Evolutionary conservation across 2,113 vertebrate genomes (phyloP).

Genomic region (Tachysurus vachellii): DNA sequence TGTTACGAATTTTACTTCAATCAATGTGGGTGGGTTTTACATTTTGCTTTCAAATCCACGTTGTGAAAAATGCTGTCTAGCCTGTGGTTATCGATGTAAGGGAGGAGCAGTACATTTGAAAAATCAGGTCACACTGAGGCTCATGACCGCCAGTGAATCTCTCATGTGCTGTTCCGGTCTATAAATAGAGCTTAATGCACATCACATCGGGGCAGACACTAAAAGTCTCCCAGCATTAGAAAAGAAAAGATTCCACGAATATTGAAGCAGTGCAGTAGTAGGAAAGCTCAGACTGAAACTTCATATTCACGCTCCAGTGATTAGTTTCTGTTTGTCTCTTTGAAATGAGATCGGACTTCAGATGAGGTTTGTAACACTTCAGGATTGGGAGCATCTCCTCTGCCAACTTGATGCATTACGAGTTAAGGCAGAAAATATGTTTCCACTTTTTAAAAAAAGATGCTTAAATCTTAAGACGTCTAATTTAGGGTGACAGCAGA

Average conservation of each 20-base stretch:
- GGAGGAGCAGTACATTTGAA: constrained; percentile 34
- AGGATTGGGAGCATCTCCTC: constrained; percentile 13
- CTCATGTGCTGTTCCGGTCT: constrained; percentile 50
- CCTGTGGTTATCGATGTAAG: constrained; percentile 46
- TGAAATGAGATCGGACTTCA: background rate
- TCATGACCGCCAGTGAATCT: constrained; percentile 46
- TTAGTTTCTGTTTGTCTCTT: constrained; percentile 6
- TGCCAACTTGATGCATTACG: constrained; percentile 13
- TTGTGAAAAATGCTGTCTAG: constrained; percentile 24
- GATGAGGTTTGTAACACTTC: background rate
- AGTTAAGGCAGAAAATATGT: constrained; percentile 32
- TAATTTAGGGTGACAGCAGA: constrained; percentile 51
- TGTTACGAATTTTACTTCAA: background rate
- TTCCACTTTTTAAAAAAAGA: constrained; percentile 40
- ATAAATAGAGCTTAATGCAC: constrained; percentile 52
- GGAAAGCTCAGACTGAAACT: background rate
- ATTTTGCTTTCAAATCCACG: constrained; percentile 20
- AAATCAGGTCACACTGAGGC: constrained; percentile 55
- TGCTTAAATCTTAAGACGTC: constrained; percentile 42
- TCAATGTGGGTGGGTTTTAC: constrained; percentile 7
- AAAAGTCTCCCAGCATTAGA: constrained; percentile 37
- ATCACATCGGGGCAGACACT: constrained; percentile 36
- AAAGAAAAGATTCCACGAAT: constrained; percentile 35
- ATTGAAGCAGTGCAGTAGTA: background rate
- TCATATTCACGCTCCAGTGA: background rate